Evolutionary conservation across 2,888 invertebrate genomes (phyloP).

Genomic region (Thecophora atra): DNA sequence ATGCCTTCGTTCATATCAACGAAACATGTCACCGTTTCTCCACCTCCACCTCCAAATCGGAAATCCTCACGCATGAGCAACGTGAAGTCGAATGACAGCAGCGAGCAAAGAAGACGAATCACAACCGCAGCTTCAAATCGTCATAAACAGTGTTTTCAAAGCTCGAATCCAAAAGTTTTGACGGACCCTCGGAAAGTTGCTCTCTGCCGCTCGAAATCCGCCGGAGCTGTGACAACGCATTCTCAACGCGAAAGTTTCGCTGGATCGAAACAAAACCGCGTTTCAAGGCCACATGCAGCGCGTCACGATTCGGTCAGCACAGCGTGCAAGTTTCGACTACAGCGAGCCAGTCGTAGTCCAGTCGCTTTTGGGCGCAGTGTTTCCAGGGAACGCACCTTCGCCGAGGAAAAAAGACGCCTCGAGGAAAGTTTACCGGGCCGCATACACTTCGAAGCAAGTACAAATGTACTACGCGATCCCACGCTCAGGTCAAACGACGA

Average conservation of each 20-base stretch:
- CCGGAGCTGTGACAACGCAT: slow-evolving; percentile 57
- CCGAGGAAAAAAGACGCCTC: slow-evolving; percentile 68
- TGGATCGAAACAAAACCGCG: slow-evolving; percentile 33
- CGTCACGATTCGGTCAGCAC: slow-evolving; percentile 61
- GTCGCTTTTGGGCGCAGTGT: slow-evolving; percentile 66
- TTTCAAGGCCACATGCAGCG: slow-evolving; percentile 53
- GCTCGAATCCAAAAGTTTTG: slow-evolving; percentile 46
- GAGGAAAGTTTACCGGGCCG: slow-evolving; percentile 63
- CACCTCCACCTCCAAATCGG: slow-evolving; percentile 83
- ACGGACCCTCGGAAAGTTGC: slow-evolving; percentile 36
- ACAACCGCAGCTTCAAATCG: slow-evolving; percentile 48
- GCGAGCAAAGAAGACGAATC: not conserved
- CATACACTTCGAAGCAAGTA: slow-evolving; percentile 63
- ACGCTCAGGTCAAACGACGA: slow-evolving; percentile 71
- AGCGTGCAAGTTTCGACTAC: slow-evolving; percentile 49
- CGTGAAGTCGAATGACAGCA: slow-evolving; percentile 66
- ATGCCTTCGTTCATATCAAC: slow-evolving; percentile 70
- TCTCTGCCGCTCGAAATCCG: slow-evolving; percentile 58
- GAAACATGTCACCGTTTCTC: slow-evolving; percentile 65
- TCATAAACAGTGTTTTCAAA: slow-evolving; percentile 63
- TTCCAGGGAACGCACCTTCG: slow-evolving; percentile 71
- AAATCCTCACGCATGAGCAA: slow-evolving; percentile 74
- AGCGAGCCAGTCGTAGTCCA: slow-evolving; percentile 64
- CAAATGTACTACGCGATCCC: slow-evolving; percentile 67
- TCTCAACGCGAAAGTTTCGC: slow-evolving; percentile 48